Percentiles rank a stretch among this genome's conserved stretches.
phyloP scores from a whole-genome alignment of 2,888 invertebrate genomes.

The Dendrolimus pini region DNA sequence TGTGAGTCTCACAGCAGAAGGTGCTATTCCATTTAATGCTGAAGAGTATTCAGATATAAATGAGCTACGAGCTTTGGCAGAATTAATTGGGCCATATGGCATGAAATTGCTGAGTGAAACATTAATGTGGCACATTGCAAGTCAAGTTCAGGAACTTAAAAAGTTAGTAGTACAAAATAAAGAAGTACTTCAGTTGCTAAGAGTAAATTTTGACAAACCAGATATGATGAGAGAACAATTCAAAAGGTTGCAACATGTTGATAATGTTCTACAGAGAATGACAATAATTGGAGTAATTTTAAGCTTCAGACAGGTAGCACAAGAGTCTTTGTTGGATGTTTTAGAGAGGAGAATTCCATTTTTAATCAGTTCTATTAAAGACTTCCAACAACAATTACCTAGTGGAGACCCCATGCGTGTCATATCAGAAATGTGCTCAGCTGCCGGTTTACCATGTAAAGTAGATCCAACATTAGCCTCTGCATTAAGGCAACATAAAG shows the following conservation, averaged over 20 bases:
- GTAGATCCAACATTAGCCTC: conserved; percentile 96
- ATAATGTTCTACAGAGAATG: conserved; percentile 97
- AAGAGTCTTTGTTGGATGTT: conserved; percentile 95
- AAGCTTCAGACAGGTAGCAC: conserved; percentile 95
- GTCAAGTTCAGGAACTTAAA: conserved; percentile 97
- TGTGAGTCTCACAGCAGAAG: conserved; percentile 94
- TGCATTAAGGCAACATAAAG: conserved; percentile 92
- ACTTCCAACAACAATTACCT: conserved; percentile 94
- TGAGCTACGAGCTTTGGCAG: conserved; percentile 95
- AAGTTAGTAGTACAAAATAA: conserved; percentile 94
- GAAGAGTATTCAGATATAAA: conserved; percentile 99
- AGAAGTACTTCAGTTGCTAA: conserved; percentile 90
- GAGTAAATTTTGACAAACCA: conserved; percentile 99
- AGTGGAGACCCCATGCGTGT: conserved; percentile 93
- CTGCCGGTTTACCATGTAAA: conserved; percentile 94
- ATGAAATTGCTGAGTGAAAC: conserved; percentile 98
- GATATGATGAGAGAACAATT: conserved; percentile 98
- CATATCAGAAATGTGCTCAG: conserved; percentile 98
- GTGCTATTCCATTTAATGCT: conserved; percentile 95
- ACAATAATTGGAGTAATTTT: conserved; percentile 98
- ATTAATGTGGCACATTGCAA: conserved; percentile 98
- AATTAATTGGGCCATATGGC: conserved; percentile 98
- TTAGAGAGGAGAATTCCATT: conserved; percentile 97
- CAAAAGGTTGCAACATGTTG: conserved; percentile 91
- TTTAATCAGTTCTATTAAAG: conserved; percentile 94